Evolutionary conservation across 2,888 invertebrate genomes (phyloP).

Genomic region (Rhimphoctona megacephalus): DNA sequence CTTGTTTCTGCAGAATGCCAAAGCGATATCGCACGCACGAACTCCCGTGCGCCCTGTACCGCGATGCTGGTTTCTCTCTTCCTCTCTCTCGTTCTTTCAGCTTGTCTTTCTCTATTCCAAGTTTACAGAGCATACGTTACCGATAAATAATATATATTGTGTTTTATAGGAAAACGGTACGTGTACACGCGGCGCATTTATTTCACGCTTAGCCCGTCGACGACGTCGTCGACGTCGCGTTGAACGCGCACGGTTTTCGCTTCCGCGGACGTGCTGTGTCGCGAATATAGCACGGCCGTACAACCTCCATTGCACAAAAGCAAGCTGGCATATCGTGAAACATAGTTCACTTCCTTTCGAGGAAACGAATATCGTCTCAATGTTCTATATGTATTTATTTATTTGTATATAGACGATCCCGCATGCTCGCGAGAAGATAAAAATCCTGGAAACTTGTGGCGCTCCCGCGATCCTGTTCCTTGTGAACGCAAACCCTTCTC

Average conservation of each 20-base stretch:
- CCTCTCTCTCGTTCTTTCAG: neutral
- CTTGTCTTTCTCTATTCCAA: constrained; percentile 37
- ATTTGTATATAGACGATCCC: constrained; percentile 8
- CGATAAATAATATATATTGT: constrained; percentile 71
- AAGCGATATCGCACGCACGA: constrained; percentile 67
- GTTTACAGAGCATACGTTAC: constrained; percentile 56
- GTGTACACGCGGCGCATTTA: constrained; percentile 27
- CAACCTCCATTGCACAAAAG: constrained; percentile 2
- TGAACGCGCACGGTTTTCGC: constrained; percentile 48
- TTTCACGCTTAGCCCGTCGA: neutral
- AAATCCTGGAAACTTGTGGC: constrained; percentile 54
- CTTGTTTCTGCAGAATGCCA: neutral
- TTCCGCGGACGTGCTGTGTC: constrained; percentile 70
- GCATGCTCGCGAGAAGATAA: constrained; percentile 11
- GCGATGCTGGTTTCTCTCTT: constrained; percentile 58
- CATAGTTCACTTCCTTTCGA: constrained; percentile 56
- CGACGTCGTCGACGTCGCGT: constrained; percentile 32
- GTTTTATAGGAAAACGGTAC: constrained; percentile 69
- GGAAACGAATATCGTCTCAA: constrained; percentile 43
- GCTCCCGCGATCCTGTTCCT: constrained; percentile 14
- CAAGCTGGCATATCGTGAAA: neutral
- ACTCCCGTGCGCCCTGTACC: constrained; percentile 63
- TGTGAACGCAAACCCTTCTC: neutral
- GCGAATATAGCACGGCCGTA: constrained; percentile 33
- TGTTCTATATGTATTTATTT: neutral